These are phyloP conservation scores for Periplaneta americana DNA, from an alignment of 1,140 invertebrate species.

Conservation along the genomic window DNA sequence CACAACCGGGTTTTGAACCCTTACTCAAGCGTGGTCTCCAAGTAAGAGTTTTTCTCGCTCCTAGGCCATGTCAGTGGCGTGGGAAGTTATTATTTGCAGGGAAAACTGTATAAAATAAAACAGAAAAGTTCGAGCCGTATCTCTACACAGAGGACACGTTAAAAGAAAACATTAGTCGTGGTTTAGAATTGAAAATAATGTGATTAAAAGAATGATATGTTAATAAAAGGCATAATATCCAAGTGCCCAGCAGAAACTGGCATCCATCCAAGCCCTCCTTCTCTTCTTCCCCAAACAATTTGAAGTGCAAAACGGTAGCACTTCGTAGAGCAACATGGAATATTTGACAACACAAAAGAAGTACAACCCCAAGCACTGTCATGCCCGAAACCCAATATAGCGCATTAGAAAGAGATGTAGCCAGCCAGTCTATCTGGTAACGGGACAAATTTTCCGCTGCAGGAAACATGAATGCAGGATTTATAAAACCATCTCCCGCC, in stretches of 20 bases:
- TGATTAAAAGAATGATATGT: neutral
- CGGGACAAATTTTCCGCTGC: slow-evolving; percentile 10
- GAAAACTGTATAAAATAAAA: too few relatives aligned
- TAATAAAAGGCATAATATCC: neutral
- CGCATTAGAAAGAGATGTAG: neutral
- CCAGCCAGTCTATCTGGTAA: slow-evolving; percentile 8
- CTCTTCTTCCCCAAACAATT: too few relatives aligned
- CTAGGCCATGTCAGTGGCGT: too few relatives aligned
- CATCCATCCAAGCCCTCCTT: neutral
- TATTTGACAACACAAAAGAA: neutral
- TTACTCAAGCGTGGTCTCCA: too few relatives aligned
- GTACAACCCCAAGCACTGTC: neutral
- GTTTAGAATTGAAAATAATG: neutral
- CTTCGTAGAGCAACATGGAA: neutral
- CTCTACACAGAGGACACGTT: too few relatives aligned
- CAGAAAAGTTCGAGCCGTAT: too few relatives aligned
- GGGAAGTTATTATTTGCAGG: too few relatives aligned
- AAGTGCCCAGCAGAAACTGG: neutral
- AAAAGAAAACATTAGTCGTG: neutral
- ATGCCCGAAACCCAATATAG: neutral
- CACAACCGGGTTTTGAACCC: too few relatives aligned
- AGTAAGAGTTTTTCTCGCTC: too few relatives aligned
- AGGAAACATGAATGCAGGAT: slow-evolving; percentile 1
- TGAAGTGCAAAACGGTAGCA: neutral
- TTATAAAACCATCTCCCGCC: neutral